Conservation (phyloP, 2,888 invertebrate genomes). For the Agonopterix arenella region DNA sequence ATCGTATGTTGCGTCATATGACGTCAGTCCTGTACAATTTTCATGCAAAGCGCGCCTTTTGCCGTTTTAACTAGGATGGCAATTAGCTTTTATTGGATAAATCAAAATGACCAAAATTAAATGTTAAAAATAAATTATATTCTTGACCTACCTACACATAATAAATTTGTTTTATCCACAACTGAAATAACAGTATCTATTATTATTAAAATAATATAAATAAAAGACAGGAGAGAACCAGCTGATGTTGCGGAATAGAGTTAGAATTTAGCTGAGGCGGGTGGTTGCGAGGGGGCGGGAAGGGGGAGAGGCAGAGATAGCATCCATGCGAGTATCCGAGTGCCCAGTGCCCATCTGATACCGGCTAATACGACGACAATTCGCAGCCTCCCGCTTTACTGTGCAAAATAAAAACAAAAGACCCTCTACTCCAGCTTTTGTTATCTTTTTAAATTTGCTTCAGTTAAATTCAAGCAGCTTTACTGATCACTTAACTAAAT, state of each 20-base stretch:
- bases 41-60: too few relatives aligned
- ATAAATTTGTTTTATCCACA: too few relatives aligned
- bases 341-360: slow-evolving; percentile 49
- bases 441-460: neutral
- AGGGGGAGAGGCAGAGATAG: slow-evolving; percentile 16
- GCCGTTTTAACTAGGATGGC: too few relatives aligned
- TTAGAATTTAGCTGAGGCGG: slow-evolving; percentile 26
- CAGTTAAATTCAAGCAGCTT: neutral
- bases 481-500: neutral
- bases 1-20: too few relatives aligned
- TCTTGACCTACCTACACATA: too few relatives aligned
- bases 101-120: too few relatives aligned
- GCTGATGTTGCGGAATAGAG: slow-evolving; percentile 30
- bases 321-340: slow-evolving; percentile 14
- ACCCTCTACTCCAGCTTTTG: neutral
- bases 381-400: slow-evolving; percentile 47
- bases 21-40: too few relatives aligned
- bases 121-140: too few relatives aligned
- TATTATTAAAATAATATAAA: neutral
- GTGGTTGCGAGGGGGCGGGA: slow-evolving; percentile 10
- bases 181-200: too few relatives aligned
- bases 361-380: slow-evolving; percentile 61
- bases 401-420: slow-evolving; percentile 9
- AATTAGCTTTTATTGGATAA: too few relatives aligned
- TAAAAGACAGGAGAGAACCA: slow-evolving; percentile 17